Conservation (phyloP, 2,888 invertebrate species). For the Limenitis camilla region DNA sequence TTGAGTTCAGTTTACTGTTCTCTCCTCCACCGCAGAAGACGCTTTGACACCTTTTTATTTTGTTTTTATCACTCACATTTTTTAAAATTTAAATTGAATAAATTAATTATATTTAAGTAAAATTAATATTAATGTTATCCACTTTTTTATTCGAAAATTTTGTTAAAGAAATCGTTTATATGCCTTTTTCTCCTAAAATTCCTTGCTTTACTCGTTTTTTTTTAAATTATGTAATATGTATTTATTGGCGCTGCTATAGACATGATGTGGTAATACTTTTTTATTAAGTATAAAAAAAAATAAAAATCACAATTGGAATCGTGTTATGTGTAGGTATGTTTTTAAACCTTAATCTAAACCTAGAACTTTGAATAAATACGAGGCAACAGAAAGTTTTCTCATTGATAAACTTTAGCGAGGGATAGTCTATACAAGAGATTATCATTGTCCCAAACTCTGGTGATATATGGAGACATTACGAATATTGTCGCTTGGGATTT, state of each 20-base stretch:
- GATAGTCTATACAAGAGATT: conserved; percentile 16
- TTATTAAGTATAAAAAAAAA: no score
- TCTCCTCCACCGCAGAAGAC: conserved; percentile 57
- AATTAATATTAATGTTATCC: no score
- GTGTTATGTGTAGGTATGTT: no score
- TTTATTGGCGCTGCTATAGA: no score
- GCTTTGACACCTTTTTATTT: conserved; percentile 46
- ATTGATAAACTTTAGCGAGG: conserved; percentile 22
- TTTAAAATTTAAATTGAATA: neutral
- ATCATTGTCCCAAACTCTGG: conserved; percentile 13
- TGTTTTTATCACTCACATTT: neutral
- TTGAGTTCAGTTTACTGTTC: conserved; percentile 63
- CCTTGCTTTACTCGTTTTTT: no score
- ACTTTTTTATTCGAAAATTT: no score
- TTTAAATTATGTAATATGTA: no score
- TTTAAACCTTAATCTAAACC: conserved; percentile 11
- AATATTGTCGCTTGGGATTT: neutral
- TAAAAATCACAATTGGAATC: no score
- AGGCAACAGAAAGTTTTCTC: conserved; percentile 13
- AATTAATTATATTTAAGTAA: no score
- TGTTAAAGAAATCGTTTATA: no score
- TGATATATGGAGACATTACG: conserved; percentile 2
- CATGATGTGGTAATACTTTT: no score
- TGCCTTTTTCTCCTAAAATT: no score
- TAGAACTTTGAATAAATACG: conserved; percentile 18